Evolutionary conservation across 2,113 vertebrate genomes (phyloP).

Genomic region (Mionectes macconnelli): DNA sequence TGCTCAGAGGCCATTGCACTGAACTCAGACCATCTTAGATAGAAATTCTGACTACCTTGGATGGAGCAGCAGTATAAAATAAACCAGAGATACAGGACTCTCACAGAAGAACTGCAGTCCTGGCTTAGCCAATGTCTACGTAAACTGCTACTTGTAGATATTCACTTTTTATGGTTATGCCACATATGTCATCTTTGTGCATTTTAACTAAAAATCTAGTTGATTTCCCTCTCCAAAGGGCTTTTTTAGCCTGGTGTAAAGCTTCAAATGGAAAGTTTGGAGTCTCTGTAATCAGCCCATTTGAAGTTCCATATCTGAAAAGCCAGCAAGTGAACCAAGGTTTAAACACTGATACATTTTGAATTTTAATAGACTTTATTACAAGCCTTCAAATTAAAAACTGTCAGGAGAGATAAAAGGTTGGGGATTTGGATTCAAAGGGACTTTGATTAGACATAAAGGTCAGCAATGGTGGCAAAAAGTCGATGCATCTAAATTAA

Average conservation of each 20-base stretch:
- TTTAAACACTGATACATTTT: slow-evolving; percentile 39
- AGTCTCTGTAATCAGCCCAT: slow-evolving; percentile 17
- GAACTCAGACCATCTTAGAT: rapidly evolving
- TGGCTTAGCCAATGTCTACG: not conserved
- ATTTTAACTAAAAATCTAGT: not conserved
- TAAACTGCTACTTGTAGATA: not conserved
- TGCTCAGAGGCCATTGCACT: not conserved
- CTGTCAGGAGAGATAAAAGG: slow-evolving; percentile 71
- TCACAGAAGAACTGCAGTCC: not conserved
- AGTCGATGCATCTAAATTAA: slow-evolving; percentile 73
- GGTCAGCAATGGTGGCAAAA: slow-evolving; percentile 63
- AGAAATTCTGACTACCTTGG: not conserved
- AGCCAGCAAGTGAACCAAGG: not conserved
- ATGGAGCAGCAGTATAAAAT: not conserved
- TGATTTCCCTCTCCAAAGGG: not conserved
- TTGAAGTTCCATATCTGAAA: slow-evolving; percentile 46
- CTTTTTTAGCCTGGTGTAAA: not conserved
- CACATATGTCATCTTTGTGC: not conserved
- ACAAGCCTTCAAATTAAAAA: slow-evolving; percentile 74
- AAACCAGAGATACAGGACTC: not conserved
- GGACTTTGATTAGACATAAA: slow-evolving; percentile 74
- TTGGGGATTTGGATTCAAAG: slow-evolving; percentile 63
- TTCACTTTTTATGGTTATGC: not conserved
- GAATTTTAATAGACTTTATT: slow-evolving; percentile 72
- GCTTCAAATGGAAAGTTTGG: slow-evolving; percentile 3